phyloP scores from a whole-genome alignment of 2,888 invertebrate genomes.

The Patella ulyssiponensis region DNA sequence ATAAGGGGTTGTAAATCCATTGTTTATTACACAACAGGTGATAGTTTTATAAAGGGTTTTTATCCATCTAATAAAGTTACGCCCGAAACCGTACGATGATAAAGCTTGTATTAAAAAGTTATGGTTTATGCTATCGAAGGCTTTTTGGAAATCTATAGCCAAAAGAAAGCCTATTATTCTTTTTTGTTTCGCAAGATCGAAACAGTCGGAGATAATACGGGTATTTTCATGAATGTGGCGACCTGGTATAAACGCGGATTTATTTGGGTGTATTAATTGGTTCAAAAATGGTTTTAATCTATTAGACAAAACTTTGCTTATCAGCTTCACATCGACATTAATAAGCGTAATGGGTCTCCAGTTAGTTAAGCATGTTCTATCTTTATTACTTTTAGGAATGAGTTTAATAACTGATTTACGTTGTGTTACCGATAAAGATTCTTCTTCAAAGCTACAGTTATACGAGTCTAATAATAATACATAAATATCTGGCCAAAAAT shows the following conservation, averaged over 20 bases:
- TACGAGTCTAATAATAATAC: too few relatives aligned
- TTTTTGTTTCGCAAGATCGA: too few relatives aligned
- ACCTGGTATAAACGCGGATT: neutral
- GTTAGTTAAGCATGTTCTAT: neutral
- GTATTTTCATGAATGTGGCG: too few relatives aligned
- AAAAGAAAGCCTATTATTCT: too few relatives aligned
- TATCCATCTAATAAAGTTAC: constrained; percentile 8
- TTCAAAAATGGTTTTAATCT: constrained; percentile 10
- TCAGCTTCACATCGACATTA: neutral
- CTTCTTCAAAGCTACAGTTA: too few relatives aligned
- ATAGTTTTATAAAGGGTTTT: neutral
- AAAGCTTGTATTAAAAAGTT: neutral
- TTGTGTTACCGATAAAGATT: too few relatives aligned
- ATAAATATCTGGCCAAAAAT: neutral
- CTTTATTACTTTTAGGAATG: too few relatives aligned
- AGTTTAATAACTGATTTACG: too few relatives aligned
- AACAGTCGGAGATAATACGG: too few relatives aligned
- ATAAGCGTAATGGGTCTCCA: neutral
- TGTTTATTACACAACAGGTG: neutral
- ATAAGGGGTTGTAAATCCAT: neutral
- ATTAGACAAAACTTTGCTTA: constrained; percentile 1
- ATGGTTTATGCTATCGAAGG: neutral
- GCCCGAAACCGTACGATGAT: neutral
- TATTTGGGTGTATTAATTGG: neutral
- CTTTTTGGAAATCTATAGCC: constrained; percentile 10